Base-by-base conservation (phyloP, 2,888 invertebrate genomes). In the Lobophora halterata region DNA sequence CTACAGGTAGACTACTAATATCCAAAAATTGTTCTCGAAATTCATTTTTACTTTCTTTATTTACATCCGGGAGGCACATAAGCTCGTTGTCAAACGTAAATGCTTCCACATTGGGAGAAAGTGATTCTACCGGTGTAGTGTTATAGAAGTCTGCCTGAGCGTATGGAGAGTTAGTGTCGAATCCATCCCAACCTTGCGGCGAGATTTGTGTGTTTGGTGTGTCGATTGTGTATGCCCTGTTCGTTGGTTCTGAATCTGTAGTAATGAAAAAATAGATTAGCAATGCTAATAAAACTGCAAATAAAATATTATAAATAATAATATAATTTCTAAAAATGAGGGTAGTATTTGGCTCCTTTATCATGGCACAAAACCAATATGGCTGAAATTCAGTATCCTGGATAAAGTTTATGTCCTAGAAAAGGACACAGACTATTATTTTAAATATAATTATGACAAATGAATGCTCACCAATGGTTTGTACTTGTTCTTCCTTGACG, bases 401-500 rank as follows among this genome's bases (percentile, higher is more conserved):
- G n/a, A n/a, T n/a, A n/a, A n/a, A n/a, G n/a, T n/a, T n/a, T n/a
- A n/a, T n/a, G n/a, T n/a, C n/a, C n/a, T n/a, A n/a, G n/a, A n/a
- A n/a, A n/a, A n/a, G n/a, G n/a, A n/a, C n/a, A n/a, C n/a, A n/a
- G n/a, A n/a, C n/a, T n/a, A n/a, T n/a, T n/a, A n/a, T n/a, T n/a
- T n/a, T n/a, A n/a, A n/a, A n/a, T n/a, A n/a, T n/a, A n/a, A 8
- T 23, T 8, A 16, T 7, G 10, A 14, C 5, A 7, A 25, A 16
- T 17, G 8, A 20, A 40, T 48, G 32, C 76, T 77, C 51, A 86
- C 88, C 88, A 87, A 71, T 85, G 75, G 72, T 79, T 77, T 72
- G 86, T 79, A 65, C 72, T 73, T 62, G 75, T 77, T 77, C 82
- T 74, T 75, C 82, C 83, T 76, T 87, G 71, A 74, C 81, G 77